Evolutionary conservation across 2,797 vertebrate species (phyloP).

Genomic region (Acipenser transmontanus): DNA sequence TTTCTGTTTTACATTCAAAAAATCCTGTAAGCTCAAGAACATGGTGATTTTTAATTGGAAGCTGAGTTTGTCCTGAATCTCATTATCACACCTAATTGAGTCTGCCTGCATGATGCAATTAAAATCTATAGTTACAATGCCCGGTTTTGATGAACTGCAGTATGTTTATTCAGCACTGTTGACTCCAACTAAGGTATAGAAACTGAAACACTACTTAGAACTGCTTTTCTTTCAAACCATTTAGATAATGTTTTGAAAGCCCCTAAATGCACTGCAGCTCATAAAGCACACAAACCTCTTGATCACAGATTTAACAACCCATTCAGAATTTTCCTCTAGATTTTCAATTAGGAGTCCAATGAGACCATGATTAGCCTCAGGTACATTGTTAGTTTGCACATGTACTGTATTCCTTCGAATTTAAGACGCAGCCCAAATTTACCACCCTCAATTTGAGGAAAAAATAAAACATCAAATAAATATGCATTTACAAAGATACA

Average conservation of each 20-base stretch:
- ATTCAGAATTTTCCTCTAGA: constrained; percentile 32
- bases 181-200: background rate
- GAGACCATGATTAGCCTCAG: constrained; percentile 44
- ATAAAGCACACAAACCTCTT: constrained; percentile 42
- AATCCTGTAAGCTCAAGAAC: no score
- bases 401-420: constrained; percentile 26
- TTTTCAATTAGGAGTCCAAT: constrained; percentile 49
- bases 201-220: constrained; percentile 17
- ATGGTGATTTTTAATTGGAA: constrained; percentile 9
- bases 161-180: constrained; percentile 11
- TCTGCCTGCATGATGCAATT: constrained; percentile 9
- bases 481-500: no score
- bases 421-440: no score
- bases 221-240: no score
- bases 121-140: constrained; percentile 1
- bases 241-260: no score
- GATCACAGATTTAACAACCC: constrained; percentile 52
- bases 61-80: constrained; percentile 9
- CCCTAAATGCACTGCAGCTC: no score
- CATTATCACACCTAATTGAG: constrained; percentile 6
- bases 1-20: no score
- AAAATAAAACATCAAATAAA: no score
- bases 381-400: constrained; percentile 44
- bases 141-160: constrained; percentile 18
- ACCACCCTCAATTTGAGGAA: no score